A percentile compares a stretch with the other conserved stretches of the same genome.
These are phyloP conservation scores for Sarcophaga variegata DNA, from an alignment of 2,888 invertebrate genomes.

Conservation along the genomic window DNA sequence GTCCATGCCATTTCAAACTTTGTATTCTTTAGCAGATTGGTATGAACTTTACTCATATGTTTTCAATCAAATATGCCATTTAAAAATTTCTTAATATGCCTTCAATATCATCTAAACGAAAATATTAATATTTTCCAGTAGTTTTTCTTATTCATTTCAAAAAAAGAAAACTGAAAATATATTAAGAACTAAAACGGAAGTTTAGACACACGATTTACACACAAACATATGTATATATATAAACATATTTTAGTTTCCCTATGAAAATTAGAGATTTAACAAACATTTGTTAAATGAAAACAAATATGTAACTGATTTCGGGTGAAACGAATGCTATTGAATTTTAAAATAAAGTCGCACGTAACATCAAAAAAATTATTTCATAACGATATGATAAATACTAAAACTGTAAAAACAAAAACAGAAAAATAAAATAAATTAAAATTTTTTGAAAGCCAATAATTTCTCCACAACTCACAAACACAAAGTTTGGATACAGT, in stretches of 20 bases:
- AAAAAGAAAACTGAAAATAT: neutral
- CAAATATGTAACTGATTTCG: conserved; percentile 5
- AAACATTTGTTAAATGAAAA: conserved; percentile 27
- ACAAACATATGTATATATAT: neutral
- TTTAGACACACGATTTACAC: conserved; percentile 1
- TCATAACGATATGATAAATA: conserved; percentile 62
- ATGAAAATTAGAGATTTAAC: conserved; percentile 23
- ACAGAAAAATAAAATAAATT: conserved; percentile 3
- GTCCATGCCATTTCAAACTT: conserved; percentile 1
- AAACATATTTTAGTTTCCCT: neutral
- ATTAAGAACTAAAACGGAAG: conserved; percentile 27
- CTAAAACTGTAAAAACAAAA: conserved; percentile 41
- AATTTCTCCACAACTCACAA: conserved; percentile 27
- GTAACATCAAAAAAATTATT: conserved; percentile 33
- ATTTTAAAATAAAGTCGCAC: conserved; percentile 34
- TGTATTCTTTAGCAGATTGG: too few species aligned
- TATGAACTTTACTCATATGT: neutral
- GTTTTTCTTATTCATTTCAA: neutral
- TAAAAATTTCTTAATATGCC: conserved; percentile 26
- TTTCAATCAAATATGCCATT: conserved; percentile 29
- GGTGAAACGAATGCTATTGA: conserved; percentile 18
- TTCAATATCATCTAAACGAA: conserved; percentile 34
- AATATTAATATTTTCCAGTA: neutral
- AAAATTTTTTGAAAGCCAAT: conserved; percentile 32
- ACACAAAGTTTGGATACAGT: conserved; percentile 7